phyloP scores from a whole-genome alignment of 2,888 invertebrate species.

The Caenorhabditis auriculariae region DNA sequence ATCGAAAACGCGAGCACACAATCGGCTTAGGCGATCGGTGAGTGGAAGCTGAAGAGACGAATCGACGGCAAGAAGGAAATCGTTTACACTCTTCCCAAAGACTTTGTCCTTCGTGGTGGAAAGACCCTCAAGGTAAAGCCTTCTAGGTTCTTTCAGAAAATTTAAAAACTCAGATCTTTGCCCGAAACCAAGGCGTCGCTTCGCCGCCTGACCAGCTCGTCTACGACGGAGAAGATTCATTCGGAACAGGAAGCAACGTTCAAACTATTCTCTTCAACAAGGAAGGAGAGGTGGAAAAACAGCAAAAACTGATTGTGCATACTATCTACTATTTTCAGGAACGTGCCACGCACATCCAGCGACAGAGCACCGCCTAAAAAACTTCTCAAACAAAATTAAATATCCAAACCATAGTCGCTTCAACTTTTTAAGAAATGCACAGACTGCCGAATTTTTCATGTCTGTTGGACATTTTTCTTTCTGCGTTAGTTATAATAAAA shows the following conservation, averaged over 20 bases:
- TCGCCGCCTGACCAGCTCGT: constrained; percentile 56
- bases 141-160: too few species aligned
- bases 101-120: constrained; percentile 59
- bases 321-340: constrained; percentile 32
- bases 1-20: too few species aligned
- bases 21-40: constrained; percentile 47
- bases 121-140: constrained; percentile 57
- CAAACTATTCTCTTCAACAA: constrained; percentile 62
- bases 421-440: too few species aligned
- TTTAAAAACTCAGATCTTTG: constrained; percentile 45
- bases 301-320: not conserved
- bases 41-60: constrained; percentile 65
- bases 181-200: constrained; percentile 49
- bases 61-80: constrained; percentile 64
- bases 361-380: constrained; percentile 37
- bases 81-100: constrained; percentile 61
- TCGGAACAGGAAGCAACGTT: constrained; percentile 59
- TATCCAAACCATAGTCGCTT: too few species aligned
- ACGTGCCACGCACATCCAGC: constrained; percentile 62
- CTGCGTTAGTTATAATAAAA: too few species aligned
- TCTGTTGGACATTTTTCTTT: too few species aligned
- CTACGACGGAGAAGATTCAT: constrained; percentile 56
- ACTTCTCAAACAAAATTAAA: too few species aligned
- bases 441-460: too few species aligned
- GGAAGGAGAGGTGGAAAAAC: constrained; percentile 54